Base-by-base conservation (phyloP, 2,888 invertebrate species). In the Aphrophora alni region DNA sequence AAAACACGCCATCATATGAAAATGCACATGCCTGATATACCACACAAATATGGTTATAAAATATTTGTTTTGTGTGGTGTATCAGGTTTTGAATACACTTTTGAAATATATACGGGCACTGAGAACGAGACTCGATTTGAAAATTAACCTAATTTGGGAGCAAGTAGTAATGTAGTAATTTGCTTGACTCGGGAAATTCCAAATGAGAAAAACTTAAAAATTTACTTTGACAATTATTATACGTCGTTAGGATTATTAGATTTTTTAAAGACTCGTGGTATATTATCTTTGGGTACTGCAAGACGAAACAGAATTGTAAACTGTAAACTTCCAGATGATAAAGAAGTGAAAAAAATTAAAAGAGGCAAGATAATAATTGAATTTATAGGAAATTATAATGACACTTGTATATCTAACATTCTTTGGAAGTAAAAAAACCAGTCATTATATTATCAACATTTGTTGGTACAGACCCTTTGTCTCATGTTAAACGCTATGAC, bases 151-250 rank as follows among this genome's bases (percentile, higher is more conserved):
- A 84, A 88, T 82, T 80, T 88, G 71, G 87, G 87, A 38, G 85
- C 86, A 71, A 84, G 84, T 84, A 83, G 83, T 78, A 87, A 87
- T 85, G 83, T n/a, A 51, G 86, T 87, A 14, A 84, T 87, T 14
- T 83, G 87, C n/a, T 83, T 88, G 38, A 80, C 85, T 25, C 78
- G 86, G 75, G 84, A 82, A 33, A 83, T 87, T 75, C 86, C 87
- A 69, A 76, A 68, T 27, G 82, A 76, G 82, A 81, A 84, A 79
- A 87, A 87, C 82, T 86, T 86, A 78, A 77, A 82, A 82, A 25
- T 88, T 21, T 88, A 86, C 83, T 87, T 86, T 83, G 86, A 87
- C 78, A 87, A 87, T 82, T 87, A 85, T 80, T 87, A 85, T 75
- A 86, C 86, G 21, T 84, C 85, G 27, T 7, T 86, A 33, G 83